Conservation (phyloP, 2,797 vertebrate genomes). For the Chiloscyllium punctatum region DNA sequence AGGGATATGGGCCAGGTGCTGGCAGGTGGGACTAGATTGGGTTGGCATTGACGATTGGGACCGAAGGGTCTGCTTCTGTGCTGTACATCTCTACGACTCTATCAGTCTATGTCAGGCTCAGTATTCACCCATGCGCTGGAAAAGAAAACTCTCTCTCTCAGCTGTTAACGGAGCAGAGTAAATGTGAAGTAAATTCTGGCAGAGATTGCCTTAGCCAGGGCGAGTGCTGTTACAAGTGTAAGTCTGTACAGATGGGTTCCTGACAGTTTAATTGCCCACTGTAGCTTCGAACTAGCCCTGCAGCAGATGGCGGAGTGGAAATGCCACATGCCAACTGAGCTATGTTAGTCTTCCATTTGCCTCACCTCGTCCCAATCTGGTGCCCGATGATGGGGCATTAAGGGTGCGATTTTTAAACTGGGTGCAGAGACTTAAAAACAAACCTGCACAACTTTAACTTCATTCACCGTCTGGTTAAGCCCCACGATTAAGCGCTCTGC, state of each 20-base stretch:
- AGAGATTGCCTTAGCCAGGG: background rate
- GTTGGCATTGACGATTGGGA: too few relatives aligned
- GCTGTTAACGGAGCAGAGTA: background rate
- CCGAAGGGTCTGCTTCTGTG: too few relatives aligned
- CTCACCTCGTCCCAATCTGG: background rate
- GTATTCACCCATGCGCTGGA: background rate
- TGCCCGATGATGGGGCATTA: background rate
- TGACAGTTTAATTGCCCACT: background rate
- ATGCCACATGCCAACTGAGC: background rate
- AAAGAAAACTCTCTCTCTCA: background rate
- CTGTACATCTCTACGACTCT: too few relatives aligned
- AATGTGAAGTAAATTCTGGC: background rate
- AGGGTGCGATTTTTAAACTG: background rate
- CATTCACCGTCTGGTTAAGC: background rate
- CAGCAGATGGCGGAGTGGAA: background rate
- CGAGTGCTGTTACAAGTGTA: background rate
- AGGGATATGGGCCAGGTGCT: too few relatives aligned
- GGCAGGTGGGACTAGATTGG: too few relatives aligned
- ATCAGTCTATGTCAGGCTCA: background rate
- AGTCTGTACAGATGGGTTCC: background rate
- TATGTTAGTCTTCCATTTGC: background rate
- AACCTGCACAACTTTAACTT: background rate
- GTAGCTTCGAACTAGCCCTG: background rate
- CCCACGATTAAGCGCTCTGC: background rate
- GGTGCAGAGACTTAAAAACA: background rate